Evolutionary conservation across 2,113 vertebrate species (phyloP).

Genomic region (Nematolebias whitei): DNA sequence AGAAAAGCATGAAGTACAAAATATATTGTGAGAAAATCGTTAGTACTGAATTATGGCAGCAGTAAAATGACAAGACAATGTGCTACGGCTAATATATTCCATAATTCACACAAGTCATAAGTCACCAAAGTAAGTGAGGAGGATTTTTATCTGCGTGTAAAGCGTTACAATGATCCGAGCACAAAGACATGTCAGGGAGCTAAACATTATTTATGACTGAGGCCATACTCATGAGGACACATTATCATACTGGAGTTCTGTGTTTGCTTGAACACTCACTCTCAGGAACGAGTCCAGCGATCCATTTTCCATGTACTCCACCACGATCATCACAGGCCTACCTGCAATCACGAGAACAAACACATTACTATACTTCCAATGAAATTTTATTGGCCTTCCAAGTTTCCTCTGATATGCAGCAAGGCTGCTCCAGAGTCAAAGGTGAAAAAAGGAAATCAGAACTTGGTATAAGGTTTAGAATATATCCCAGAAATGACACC

Average conservation of each 20-base stretch:
- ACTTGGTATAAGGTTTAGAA: not conserved
- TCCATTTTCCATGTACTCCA: constrained; percentile 97
- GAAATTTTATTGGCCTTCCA: not conserved
- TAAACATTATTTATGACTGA: constrained; percentile 23
- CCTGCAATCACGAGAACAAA: constrained; percentile 83
- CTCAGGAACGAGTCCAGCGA: constrained; percentile 94
- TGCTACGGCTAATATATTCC: not conserved
- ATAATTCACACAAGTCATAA: constrained; percentile 17
- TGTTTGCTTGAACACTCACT: constrained; percentile 78
- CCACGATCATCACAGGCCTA: constrained; percentile 96
- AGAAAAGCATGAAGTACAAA: not conserved
- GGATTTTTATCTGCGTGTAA: not conserved
- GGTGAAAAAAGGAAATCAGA: not conserved
- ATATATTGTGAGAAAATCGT: not conserved
- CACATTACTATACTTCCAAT: not conserved
- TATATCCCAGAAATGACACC: not conserved
- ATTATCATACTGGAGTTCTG: not conserved
- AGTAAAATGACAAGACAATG: constrained; percentile 23
- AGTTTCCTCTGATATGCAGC: not conserved
- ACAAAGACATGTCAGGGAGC: not conserved
- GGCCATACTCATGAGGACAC: constrained; percentile 8
- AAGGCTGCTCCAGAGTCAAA: no score
- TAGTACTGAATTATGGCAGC: constrained; percentile 6
- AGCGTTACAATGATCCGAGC: constrained; percentile 6
- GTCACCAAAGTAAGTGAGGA: constrained; percentile 8